phyloP scores from a whole-genome alignment of 1,140 invertebrate species.

The Luehdorfia chinensis region DNA sequence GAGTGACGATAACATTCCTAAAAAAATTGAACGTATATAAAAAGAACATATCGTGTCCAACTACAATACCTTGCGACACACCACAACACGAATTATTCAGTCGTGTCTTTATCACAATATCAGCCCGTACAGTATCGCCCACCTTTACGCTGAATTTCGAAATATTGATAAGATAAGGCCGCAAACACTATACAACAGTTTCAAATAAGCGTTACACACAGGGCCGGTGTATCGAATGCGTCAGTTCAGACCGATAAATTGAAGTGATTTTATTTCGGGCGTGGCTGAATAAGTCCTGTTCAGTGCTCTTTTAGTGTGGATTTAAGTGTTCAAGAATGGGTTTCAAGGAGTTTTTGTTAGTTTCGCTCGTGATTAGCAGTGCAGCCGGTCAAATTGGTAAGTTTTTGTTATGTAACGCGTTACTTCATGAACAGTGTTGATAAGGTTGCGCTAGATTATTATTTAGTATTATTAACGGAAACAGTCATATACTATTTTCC shows the following conservation, averaged over 20 bases:
- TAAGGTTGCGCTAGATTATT: too few species aligned
- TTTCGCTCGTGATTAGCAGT: conserved; percentile 25
- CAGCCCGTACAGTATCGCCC: conserved; percentile 43
- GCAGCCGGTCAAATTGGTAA: conserved; percentile 34
- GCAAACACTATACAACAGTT: conserved; percentile 21
- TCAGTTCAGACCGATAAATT: conserved; percentile 13
- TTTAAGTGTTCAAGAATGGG: conserved; percentile 35
- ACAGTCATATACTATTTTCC: too few species aligned
- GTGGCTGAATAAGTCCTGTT: conserved; percentile 19
- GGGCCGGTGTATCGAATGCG: conserved; percentile 29
- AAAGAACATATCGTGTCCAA: neutral
- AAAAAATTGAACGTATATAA: too few species aligned
- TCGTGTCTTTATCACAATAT: conserved; percentile 32
- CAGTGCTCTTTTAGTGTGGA: conserved; percentile 24
- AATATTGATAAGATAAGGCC: conserved; percentile 51
- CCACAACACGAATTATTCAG: conserved; percentile 15
- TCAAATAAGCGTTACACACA: conserved; percentile 38
- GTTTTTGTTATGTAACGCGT: conserved; percentile 20
- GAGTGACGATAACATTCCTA: too few species aligned
- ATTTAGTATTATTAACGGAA: too few species aligned
- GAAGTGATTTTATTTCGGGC: conserved; percentile 16
- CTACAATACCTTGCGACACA: conserved; percentile 7
- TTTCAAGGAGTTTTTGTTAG: conserved; percentile 26
- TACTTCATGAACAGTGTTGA: too few species aligned
- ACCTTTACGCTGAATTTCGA: conserved; percentile 63